Evolutionary conservation across 2,113 vertebrate species (phyloP).

Genomic region (Boulengerochromis microlepis): DNA sequence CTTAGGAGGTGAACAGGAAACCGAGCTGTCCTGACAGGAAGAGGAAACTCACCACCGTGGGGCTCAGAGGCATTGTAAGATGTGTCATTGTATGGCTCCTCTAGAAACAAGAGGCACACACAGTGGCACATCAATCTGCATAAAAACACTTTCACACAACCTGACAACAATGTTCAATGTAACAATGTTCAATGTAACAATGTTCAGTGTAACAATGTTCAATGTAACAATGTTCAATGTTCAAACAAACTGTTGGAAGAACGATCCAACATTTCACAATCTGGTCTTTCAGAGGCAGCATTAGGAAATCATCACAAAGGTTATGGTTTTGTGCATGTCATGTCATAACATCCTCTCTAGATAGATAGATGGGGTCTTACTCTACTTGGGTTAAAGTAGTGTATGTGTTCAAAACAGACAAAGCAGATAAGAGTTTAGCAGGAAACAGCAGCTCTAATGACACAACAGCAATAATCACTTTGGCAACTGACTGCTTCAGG

Average conservation of each 20-base stretch:
- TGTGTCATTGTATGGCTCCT: conserved; percentile 84
- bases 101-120: conserved; percentile 78
- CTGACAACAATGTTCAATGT: background rate
- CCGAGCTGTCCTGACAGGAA: conserved; percentile 20
- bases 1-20: background rate
- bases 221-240: accelerated
- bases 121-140: background rate
- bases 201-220: too few species aligned
- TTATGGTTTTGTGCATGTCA: background rate
- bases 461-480: background rate
- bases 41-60: conserved; percentile 87
- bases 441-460: background rate
- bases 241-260: background rate
- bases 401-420: background rate
- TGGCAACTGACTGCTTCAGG: background rate
- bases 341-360: conserved; percentile 6
- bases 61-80: conserved; percentile 86
- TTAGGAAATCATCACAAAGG: background rate
- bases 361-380: conserved; percentile 3
- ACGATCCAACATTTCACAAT: background rate
- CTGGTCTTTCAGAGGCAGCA: background rate
- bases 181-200: background rate
- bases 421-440: background rate
- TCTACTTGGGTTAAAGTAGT: background rate
- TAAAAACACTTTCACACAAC: background rate